A percentile compares a stretch with the other conserved stretches of the same genome.
These are phyloP conservation scores for Cepaea nemoralis DNA, from an alignment of 1,140 invertebrate species.

Conservation along the genomic window DNA sequence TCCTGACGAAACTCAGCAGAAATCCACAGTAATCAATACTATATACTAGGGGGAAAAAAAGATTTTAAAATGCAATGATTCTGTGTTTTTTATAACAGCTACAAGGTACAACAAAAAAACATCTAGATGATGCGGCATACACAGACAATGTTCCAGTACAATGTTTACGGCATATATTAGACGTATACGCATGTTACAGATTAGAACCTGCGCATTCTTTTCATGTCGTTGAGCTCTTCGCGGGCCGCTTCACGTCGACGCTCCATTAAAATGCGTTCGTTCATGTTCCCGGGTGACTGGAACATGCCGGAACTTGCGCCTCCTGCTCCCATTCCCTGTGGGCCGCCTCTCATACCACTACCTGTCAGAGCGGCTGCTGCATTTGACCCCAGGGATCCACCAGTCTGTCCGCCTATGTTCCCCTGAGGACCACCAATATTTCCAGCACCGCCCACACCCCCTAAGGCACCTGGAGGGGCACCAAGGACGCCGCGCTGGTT, in stretches of 20 bases:
- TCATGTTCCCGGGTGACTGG: constrained; percentile 21
- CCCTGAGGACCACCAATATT: constrained; percentile 4
- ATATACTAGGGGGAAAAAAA: too few relatives aligned
- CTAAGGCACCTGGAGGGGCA: constrained; percentile 32
- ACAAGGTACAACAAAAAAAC: background rate
- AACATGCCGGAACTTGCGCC: constrained; percentile 28
- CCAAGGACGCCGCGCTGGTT: constrained; percentile 45
- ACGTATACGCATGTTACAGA: background rate
- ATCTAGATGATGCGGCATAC: background rate
- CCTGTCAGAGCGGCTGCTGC: constrained; percentile 29
- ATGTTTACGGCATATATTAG: background rate
- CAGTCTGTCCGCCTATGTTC: constrained; percentile 14
- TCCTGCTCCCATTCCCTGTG: constrained; percentile 31
- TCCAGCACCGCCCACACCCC: background rate
- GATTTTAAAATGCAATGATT: too few relatives aligned
- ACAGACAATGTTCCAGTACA: background rate
- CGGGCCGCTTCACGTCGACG: constrained; percentile 46
- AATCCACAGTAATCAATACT: background rate
- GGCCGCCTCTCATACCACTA: constrained; percentile 18
- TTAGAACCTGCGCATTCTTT: constrained; percentile 56
- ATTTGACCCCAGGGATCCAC: background rate
- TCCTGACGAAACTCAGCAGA: background rate
- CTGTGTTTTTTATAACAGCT: background rate
- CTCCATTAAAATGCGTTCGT: constrained; percentile 45
- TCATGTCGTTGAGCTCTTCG: constrained; percentile 54